phyloP scores from a whole-genome alignment of 1,140 invertebrate species.

The Aphaenogaster floridana region DNA sequence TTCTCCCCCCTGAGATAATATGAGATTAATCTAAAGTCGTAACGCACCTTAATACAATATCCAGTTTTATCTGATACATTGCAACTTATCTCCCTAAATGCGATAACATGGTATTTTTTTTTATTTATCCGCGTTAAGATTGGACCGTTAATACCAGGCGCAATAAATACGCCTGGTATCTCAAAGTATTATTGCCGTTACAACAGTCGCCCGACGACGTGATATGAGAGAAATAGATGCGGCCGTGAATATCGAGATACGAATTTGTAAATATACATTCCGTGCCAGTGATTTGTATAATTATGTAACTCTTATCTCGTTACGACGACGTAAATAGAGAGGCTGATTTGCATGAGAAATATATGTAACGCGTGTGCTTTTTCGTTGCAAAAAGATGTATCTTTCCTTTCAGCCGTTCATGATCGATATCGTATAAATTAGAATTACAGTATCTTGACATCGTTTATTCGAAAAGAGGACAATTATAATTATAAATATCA shows the following conservation, averaged over 20 bases:
- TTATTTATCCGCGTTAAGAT: background rate
- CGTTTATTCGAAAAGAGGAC: background rate
- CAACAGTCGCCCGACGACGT: background rate
- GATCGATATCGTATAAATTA: background rate
- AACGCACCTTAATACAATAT: background rate
- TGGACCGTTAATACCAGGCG: background rate
- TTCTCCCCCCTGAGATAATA: background rate
- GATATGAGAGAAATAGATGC: background rate
- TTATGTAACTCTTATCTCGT: conserved; percentile 50
- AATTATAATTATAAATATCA: background rate
- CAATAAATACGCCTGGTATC: background rate
- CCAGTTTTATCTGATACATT: background rate
- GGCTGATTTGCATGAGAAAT: background rate
- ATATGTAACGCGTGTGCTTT: background rate
- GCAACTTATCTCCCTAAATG: background rate
- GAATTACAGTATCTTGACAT: background rate
- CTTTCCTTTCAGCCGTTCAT: background rate
- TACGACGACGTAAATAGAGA: conserved; percentile 16
- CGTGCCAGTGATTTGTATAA: conserved; percentile 7
- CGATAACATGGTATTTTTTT: conserved; percentile 1
- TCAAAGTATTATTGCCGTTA: background rate
- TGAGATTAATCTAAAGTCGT: background rate
- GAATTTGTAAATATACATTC: conserved; percentile 4
- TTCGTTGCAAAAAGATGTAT: background rate
- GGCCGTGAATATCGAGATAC: conserved; percentile 5